phyloP scores from a whole-genome alignment of 2,113 vertebrate genomes.

The Psephotus haematonotus region DNA sequence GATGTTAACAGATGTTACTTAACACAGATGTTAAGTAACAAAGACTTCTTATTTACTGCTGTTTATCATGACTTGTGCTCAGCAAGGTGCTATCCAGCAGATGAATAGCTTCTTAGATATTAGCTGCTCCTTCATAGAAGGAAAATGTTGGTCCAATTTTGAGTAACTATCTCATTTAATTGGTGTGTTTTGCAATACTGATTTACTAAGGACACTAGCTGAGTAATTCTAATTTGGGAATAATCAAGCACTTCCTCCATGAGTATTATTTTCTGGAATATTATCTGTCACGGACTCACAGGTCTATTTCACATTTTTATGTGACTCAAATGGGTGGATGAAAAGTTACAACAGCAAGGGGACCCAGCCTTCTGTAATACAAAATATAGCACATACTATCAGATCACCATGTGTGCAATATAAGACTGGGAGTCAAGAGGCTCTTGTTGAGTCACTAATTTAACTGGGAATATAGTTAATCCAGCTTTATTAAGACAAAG shows the following conservation, averaged over 20 bases:
- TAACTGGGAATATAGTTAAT: neutral
- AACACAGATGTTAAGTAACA: neutral
- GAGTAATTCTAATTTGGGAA: conserved; percentile 23
- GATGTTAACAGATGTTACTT: neutral
- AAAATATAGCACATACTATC: neutral
- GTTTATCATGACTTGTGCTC: neutral
- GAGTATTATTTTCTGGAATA: neutral
- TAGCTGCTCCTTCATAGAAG: neutral
- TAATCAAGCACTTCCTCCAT: neutral
- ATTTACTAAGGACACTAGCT: neutral
- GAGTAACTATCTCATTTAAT: conserved; percentile 1
- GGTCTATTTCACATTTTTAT: neutral
- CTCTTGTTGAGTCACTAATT: neutral
- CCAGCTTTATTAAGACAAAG: neutral
- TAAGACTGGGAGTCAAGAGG: neutral
- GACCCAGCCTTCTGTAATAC: neutral
- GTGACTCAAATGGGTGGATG: neutral
- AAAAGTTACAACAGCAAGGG: neutral
- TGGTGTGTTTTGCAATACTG: neutral
- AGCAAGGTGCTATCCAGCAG: neutral
- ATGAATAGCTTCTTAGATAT: neutral
- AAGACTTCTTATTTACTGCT: neutral
- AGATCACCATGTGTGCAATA: neutral
- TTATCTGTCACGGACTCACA: neutral
- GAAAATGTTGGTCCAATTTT: neutral